Evolutionary conservation across 2,113 vertebrate genomes (phyloP).

Genomic region (Clarias batrachus): DNA sequence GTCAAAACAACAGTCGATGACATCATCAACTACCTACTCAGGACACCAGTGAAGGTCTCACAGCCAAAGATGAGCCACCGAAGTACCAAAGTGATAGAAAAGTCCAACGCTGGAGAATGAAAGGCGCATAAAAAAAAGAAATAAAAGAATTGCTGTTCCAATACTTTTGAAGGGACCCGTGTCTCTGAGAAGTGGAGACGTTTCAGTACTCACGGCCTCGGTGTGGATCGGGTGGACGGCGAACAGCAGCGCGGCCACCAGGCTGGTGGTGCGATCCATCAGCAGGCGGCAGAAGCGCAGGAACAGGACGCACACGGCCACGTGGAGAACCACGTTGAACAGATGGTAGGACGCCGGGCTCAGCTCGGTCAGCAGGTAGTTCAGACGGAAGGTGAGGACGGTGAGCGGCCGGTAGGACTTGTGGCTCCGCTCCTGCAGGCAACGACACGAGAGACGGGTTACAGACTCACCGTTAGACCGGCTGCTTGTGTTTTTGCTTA

Average conservation of each 20-base stretch:
- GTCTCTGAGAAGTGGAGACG: not conserved
- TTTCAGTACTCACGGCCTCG: slow-evolving; percentile 85
- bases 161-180: not conserved
- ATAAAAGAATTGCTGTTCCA: not conserved
- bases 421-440: slow-evolving; percentile 89
- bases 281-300: slow-evolving; percentile 90
- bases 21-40: too few species aligned
- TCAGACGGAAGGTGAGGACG: slow-evolving; percentile 93
- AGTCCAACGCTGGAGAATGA: too few species aligned
- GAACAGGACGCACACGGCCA: slow-evolving; percentile 85
- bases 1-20: too few species aligned
- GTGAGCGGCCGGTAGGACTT: slow-evolving; percentile 96
- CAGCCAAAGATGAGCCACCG: too few species aligned
- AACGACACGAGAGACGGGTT: not conserved
- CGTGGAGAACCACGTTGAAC: slow-evolving; percentile 86
- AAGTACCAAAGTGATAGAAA: too few species aligned
- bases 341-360: slow-evolving; percentile 92
- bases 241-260: slow-evolving; percentile 88
- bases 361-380: slow-evolving; percentile 92
- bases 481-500: too few species aligned
- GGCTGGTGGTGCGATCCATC: slow-evolving; percentile 80
- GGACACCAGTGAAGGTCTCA: too few species aligned
- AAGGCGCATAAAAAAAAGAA: not conserved
- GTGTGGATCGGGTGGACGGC: slow-evolving; percentile 95
- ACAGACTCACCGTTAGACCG: not conserved